These are phyloP conservation scores for Hoplostethus atlanticus DNA, from an alignment of 2,797 vertebrate genomes.

Conservation along the genomic window DNA sequence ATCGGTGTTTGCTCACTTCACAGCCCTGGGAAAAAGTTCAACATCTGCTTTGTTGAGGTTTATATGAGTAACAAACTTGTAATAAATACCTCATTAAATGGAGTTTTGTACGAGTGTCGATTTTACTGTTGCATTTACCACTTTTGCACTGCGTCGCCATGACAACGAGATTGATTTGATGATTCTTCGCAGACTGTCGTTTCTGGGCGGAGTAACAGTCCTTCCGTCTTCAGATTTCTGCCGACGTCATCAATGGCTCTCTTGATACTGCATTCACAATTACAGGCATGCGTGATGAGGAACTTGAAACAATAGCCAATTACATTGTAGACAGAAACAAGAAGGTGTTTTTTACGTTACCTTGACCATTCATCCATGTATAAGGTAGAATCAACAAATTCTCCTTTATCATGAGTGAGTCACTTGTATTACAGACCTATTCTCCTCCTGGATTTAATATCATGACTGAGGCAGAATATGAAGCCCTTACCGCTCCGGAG, in stretches of 20 bases:
- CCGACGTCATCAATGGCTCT: slow-evolving; percentile 27
- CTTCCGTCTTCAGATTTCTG: background rate
- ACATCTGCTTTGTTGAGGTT: slow-evolving; percentile 52
- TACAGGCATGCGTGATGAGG: slow-evolving; percentile 2
- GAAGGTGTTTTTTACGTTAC: background rate
- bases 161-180: background rate
- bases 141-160: background rate
- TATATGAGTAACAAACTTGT: slow-evolving; percentile 51
- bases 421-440: slow-evolving; percentile 9
- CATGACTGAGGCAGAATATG: slow-evolving; percentile 36
- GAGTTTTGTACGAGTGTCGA: slow-evolving; percentile 34
- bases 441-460: slow-evolving; percentile 24
- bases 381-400: background rate
- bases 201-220: background rate
- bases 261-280: slow-evolving; percentile 24
- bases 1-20: slow-evolving; percentile 20
- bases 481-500: slow-evolving; percentile 36
- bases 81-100: slow-evolving; percentile 77
- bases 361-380: background rate
- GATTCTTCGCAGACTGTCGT: background rate
- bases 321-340: background rate
- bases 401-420: background rate
- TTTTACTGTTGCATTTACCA: slow-evolving; percentile 12
- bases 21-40: slow-evolving; percentile 31
- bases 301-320: background rate